A percentile compares a stretch with the other conserved stretches of the same genome.
Evolutionary conservation across 2,113 vertebrate genomes (phyloP).

Genomic region (Chlamydotis undulata): DNA sequence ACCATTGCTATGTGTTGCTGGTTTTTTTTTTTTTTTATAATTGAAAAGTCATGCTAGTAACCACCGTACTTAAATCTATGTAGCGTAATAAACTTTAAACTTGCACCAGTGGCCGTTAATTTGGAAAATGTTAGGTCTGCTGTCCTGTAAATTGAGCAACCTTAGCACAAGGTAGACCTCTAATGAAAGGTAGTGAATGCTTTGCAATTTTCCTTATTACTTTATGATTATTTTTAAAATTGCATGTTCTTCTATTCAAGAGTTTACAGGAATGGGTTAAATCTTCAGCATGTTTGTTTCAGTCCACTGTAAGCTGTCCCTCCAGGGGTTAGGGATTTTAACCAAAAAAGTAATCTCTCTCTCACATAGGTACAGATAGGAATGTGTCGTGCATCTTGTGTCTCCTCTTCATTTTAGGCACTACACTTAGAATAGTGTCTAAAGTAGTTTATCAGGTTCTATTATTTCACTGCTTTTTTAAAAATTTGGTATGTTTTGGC

Average conservation of each 20-base stretch:
- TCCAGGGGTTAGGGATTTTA: background rate
- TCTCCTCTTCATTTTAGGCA: background rate
- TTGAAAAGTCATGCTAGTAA: background rate
- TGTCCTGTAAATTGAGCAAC: background rate
- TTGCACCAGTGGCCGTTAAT: background rate
- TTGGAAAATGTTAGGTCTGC: background rate
- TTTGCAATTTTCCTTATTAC: background rate
- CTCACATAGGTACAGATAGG: background rate
- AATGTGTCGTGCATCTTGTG: background rate
- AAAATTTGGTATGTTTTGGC: background rate
- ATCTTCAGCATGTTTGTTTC: background rate
- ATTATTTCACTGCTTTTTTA: background rate
- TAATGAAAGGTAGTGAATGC: background rate
- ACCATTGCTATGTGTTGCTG: background rate
- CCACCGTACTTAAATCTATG: background rate
- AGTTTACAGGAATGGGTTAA: background rate
- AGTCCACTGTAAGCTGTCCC: background rate
- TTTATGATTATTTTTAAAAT: background rate
- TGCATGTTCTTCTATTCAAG: fast-evolving
- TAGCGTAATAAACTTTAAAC: background rate
- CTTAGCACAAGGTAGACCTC: background rate
- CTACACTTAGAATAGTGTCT: background rate
- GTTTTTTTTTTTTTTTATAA: background rate
- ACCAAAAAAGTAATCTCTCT: no score
- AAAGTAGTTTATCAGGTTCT: background rate